Evolutionary conservation across 2,888 invertebrate genomes (phyloP), one percentile per base, ranked within the genome.

Genomic region (Pollenia griseotomentosa): DNA sequence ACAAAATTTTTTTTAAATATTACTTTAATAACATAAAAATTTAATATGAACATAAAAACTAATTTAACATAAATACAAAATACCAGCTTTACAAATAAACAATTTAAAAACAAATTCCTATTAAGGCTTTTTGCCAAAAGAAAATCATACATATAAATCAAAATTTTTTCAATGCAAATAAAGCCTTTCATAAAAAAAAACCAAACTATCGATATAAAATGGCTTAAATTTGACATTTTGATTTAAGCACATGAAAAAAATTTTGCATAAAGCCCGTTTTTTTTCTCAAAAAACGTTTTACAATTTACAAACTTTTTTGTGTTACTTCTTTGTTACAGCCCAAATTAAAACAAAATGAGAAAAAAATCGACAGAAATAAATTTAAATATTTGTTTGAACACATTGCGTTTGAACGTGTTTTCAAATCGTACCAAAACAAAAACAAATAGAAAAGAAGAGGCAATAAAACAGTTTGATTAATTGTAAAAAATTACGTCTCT

Each of bases 391-490:
- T 70, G 83, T 75, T 83, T 61, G 33, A 83, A 70, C 53, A 75
- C 68, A 70, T 53, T 77, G 75, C 70, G 53, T 77, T 83, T 48
- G 19, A 65, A 16, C 33, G 8, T 51, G 3, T 42, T 33, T 33
- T 33, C 33, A 33, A 33, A 33, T 33, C 33, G 23, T 59, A n/a
- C 23, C 9, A 23, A 51, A 53, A 42, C 14, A 23, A 14, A 23
- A 14, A 16, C 16, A 75, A 23, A 16, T 68, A 75, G 42, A 61
- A 68, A 51, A 66, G 59, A 16, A 53, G 42, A 59, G 63, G 74
- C 75, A 82, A 66, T 84, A 79, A 71, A 78, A 73, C 65, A 66
- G 78, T 84, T 84, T 84, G 83, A 84, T 84, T 79, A 84, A 84
- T 73, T 57, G 84, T 53, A 74, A 79, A 79, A 79, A 79, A 79